Conservation (phyloP, 2,113 vertebrate genomes). For the Suncus etruscus region DNA sequence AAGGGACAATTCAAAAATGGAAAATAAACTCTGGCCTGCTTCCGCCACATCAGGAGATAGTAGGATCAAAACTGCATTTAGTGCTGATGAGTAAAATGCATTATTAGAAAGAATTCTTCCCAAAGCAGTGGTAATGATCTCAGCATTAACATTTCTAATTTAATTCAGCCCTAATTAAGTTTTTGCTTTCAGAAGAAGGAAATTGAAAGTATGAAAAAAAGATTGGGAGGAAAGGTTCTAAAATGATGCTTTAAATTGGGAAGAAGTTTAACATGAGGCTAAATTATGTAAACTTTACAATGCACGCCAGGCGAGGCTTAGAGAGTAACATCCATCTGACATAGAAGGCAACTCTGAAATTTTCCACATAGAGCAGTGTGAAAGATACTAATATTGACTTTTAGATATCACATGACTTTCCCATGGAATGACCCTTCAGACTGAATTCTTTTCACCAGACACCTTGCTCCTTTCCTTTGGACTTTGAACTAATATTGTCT, state of each 20-base stretch:
- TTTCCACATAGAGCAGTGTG: neutral
- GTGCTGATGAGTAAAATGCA: constrained; percentile 60
- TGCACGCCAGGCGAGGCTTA: neutral
- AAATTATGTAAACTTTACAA: neutral
- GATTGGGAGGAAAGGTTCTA: neutral
- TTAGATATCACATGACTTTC: neutral
- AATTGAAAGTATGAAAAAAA: constrained; percentile 31
- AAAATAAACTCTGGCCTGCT: constrained; percentile 60
- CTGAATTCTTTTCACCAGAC: neutral
- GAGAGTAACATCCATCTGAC: neutral
- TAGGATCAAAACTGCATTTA: constrained; percentile 69
- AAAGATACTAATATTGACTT: neutral
- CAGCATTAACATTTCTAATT: constrained; percentile 71
- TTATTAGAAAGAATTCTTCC: constrained; percentile 71
- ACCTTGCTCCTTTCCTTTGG: neutral
- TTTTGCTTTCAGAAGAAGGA: constrained; percentile 62
- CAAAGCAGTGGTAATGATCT: constrained; percentile 68
- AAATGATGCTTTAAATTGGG: neutral
- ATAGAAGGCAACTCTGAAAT: neutral
- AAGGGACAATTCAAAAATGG: constrained; percentile 24
- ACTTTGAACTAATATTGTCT: neutral
- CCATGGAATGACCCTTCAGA: neutral
- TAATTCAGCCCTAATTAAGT: constrained; percentile 60
- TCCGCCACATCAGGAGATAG: neutral
- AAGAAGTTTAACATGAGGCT: neutral